Evolutionary conservation across 2,113 vertebrate species (phyloP).

Genomic region (Chrysemys picta): DNA sequence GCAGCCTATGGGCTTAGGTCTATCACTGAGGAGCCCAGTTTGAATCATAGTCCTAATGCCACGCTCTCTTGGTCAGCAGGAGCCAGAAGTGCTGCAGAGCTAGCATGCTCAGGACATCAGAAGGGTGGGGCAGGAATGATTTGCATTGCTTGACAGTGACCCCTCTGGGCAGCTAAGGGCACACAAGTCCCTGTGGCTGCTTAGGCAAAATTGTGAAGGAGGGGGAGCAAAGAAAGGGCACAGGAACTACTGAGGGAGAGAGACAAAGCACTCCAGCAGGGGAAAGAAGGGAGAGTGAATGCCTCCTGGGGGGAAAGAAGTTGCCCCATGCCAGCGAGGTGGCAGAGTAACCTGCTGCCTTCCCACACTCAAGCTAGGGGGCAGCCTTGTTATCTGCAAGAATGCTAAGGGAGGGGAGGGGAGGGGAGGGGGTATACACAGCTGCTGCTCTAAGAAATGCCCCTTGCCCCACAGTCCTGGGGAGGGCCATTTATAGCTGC

Average conservation of each 20-base stretch:
- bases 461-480: background rate
- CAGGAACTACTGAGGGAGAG: background rate
- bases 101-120: background rate
- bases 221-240: background rate
- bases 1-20: background rate
- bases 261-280: background rate
- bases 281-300: background rate
- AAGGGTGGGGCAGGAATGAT: background rate
- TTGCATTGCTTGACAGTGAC: fast-evolving
- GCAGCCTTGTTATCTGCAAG: background rate
- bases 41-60: background rate
- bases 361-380: background rate
- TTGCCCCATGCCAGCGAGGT: background rate
- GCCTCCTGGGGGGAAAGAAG: background rate
- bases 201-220: background rate
- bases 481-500: background rate
- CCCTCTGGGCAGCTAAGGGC: background rate
- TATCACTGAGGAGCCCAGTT: background rate
- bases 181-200: background rate
- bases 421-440: background rate
- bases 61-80: background rate
- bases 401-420: background rate
- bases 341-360: background rate
- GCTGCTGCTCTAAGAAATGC: background rate
- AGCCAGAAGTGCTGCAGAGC: background rate